Evolutionary conservation across 2,888 invertebrate genomes (phyloP), one percentile per base, ranked within the genome.

Genomic region (Chaetogeoica ovagalla): DNA sequence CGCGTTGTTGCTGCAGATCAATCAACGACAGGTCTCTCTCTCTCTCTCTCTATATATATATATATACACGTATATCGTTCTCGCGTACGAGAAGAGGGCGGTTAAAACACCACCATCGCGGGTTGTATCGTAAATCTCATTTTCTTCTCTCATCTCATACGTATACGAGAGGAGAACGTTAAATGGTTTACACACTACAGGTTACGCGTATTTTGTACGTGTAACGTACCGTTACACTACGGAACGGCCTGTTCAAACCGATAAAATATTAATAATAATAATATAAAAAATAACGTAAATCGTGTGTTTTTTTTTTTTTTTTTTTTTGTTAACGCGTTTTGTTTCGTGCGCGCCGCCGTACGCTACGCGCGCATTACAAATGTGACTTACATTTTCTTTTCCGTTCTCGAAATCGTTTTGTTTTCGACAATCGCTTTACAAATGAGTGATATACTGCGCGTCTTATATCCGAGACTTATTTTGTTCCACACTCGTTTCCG

Each of bases 401-500:
- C 30, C 30, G 15, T 48, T 48, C 48, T 19, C 21, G 17, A 39
- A 65, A 68, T 59, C 43, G 55, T 79, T 79, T 79, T 71, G 63
- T 79, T 79, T 70, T 71, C 71, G 71, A 79, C 79, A 71, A 71
- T 65, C 55, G 62, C 57, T 62, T 68, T 55, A 79, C 57, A 65
- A 79, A 79, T 79, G 79, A 79, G 62, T 79, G 63, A 48, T 48
- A 15, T 13, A 48, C 11, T 48, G 11, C 11, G 13, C 48, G 48
- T 48, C 48, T 1, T 60, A 62, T 70, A 37, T 55, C 70, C 63
- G 23, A 17, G 13, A 23, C 11, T 69, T 30, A 63, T 71, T 79
- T 71, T 71, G n/a, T 30, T 30, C 30, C 71, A 65, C 8, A 70
- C 79, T 79, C 79, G 71, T 70, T 79, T 71, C 79, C 79, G 79